A percentile compares a stretch with the other conserved stretches of the same genome.
Conservation (phyloP, 2,797 vertebrate genomes). For the Amphiprion clarkii region DNA sequence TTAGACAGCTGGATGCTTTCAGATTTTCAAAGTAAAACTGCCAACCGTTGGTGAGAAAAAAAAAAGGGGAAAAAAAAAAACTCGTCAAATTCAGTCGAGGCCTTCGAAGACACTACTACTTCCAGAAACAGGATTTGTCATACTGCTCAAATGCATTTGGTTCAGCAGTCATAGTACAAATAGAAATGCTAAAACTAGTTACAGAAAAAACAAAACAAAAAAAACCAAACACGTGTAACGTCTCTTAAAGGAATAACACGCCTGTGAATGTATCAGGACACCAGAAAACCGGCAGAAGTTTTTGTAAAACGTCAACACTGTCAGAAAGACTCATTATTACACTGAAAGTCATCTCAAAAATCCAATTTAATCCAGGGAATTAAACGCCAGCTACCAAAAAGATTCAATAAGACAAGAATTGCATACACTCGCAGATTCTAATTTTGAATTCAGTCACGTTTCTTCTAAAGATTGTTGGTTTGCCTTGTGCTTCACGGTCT, state of each 20-base stretch:
- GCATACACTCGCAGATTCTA: slow-evolving; percentile 54
- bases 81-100: slow-evolving; percentile 39
- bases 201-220: slow-evolving; percentile 50
- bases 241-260: slow-evolving; percentile 73
- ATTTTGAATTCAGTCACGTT: slow-evolving; percentile 52
- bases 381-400: slow-evolving; percentile 33
- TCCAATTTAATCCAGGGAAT: slow-evolving; percentile 48
- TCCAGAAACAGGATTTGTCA: slow-evolving; percentile 71
- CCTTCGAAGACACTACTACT: slow-evolving; percentile 52
- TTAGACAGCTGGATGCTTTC: slow-evolving; percentile 57
- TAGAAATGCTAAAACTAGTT: slow-evolving; percentile 79
- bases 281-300: slow-evolving; percentile 39
- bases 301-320: slow-evolving; percentile 51
- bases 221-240: slow-evolving; percentile 70
- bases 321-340: slow-evolving; percentile 21
- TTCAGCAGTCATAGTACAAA: slow-evolving; percentile 79
- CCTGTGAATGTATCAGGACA: slow-evolving; percentile 68
- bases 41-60: slow-evolving; percentile 57
- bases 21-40: slow-evolving; percentile 62
- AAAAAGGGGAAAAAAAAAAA: slow-evolving; percentile 23
- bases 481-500: slow-evolving; percentile 82
- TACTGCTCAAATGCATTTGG: slow-evolving; percentile 80
- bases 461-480: slow-evolving; percentile 55
- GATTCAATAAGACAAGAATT: slow-evolving; percentile 36
- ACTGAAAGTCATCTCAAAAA: slow-evolving; percentile 38